Percentiles rank a stretch among this genome's conserved stretches.
These are phyloP conservation scores for Anser cygnoides DNA, from an alignment of 2,113 vertebrate species.

Conservation along the genomic window DNA sequence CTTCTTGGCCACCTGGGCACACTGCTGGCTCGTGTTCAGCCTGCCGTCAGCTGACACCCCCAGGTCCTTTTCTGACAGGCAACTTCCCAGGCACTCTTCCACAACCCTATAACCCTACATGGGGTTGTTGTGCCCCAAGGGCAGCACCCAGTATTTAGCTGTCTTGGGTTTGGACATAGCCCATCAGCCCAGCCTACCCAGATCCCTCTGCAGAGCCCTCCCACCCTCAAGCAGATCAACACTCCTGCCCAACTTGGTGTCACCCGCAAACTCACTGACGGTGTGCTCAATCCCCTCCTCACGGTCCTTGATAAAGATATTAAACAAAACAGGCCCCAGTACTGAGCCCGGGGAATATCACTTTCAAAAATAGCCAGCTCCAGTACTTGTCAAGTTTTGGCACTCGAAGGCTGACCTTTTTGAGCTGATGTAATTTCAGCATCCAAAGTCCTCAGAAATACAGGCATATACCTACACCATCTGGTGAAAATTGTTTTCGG, in stretches of 20 bases:
- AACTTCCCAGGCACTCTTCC: not conserved
- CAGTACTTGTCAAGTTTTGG: not conserved
- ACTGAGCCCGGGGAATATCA: too few species aligned
- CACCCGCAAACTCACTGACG: not conserved
- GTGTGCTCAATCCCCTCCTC: not conserved
- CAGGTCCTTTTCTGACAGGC: not conserved
- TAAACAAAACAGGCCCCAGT: not conserved
- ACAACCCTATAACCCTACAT: not conserved
- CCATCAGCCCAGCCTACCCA: not conserved
- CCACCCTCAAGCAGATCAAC: not conserved
- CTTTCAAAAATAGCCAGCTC: not conserved
- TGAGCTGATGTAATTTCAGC: not conserved
- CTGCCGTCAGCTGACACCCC: not conserved
- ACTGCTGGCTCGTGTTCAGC: not conserved
- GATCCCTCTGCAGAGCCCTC: not conserved
- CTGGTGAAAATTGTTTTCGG: not conserved
- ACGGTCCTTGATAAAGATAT: not conserved
- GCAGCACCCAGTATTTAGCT: not conserved
- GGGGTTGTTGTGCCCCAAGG: not conserved
- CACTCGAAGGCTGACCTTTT: not conserved
- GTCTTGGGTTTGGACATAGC: not conserved
- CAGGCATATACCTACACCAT: not conserved
- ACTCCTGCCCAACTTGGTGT: not conserved
- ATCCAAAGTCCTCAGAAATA: not conserved
- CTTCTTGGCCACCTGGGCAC: not conserved